Base-by-base conservation (phyloP, 2,888 invertebrate species). In the Ischnus inquisitorius region DNA sequence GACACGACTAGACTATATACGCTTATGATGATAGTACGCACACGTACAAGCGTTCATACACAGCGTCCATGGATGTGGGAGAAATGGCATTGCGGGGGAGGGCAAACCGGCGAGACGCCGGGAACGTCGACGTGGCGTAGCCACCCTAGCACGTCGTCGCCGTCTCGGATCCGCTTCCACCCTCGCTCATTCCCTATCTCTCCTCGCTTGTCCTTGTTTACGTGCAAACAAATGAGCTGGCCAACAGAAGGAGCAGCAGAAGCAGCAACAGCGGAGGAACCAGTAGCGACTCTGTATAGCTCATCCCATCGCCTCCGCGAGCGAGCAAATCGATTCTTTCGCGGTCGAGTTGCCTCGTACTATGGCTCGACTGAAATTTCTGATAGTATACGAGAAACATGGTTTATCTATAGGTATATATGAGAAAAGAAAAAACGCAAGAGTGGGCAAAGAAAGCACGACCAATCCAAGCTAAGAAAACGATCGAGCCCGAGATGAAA, bases 171-270 rank as follows among this genome's bases (percentile, higher is more conserved):
- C 83, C 64, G 54, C 19, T 64, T 54, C 71, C 60, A 22, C 43
- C 62, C 71, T 48, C 79, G 25, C n/a, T 28, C 51, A 14, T 64
- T 12, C 54, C 60, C 46, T 67, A 41, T 54, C 71, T 67, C 62
- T 34, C 41, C 16, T 54, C 43, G 12, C 74, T 65, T 19, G 41
- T 34, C 60, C 51, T 74, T 83, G 81, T 86, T 86, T 83, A 83
- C 81, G 62, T 68, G 62, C 83, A 80, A 84, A 76, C 82, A 84
- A 84, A 84, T 86, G 74, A 83, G 68, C 79, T 72, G 82, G 57
- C 65, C 75, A 77, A 76, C 34, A 41, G 60, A 77, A 72, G 57
- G 65, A 69, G 57, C 48, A 62, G 51, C 19, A 48, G 46, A 43
- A 62, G 60, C 60, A 62, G 28, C 60, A 62, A 46, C 62, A 62